Evolutionary conservation across 2,797 vertebrate genomes (phyloP).

Genomic region (Apodemus agrarius): DNA sequence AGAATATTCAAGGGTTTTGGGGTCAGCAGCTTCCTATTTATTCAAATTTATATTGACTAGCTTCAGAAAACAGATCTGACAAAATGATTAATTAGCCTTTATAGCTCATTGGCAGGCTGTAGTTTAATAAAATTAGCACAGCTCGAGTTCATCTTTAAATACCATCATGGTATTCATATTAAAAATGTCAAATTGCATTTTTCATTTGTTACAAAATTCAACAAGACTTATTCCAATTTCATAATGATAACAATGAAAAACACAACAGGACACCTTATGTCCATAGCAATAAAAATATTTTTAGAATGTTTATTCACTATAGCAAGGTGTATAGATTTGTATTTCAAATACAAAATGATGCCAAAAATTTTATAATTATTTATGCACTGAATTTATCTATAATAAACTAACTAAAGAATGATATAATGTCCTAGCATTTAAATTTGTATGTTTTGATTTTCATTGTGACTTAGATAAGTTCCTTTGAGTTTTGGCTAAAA

Average conservation of each 20-base stretch:
- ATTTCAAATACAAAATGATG: conserved; percentile 35
- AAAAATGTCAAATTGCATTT: conserved; percentile 86
- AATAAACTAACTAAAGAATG: not conserved
- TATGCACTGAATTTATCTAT: not conserved
- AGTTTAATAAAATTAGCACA: conserved; percentile 89
- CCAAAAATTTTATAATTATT: not conserved
- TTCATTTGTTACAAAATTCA: conserved; percentile 82
- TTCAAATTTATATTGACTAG: conserved; percentile 88
- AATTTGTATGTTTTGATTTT: not conserved
- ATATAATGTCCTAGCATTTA: not conserved
- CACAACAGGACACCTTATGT: not conserved
- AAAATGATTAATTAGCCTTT: conserved; percentile 89
- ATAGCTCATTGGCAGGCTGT: conserved; percentile 86
- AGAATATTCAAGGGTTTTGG: conserved; percentile 79
- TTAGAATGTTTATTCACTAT: not conserved
- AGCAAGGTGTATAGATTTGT: not conserved
- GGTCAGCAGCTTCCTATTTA: conserved; percentile 87
- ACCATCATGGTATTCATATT: conserved; percentile 85
- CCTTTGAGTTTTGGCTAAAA: not conserved
- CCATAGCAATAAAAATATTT: conserved; percentile 37
- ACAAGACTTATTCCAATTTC: conserved; percentile 82
- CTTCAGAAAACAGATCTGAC: conserved; percentile 87
- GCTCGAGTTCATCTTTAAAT: conserved; percentile 89
- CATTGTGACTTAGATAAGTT: not conserved
- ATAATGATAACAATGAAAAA: conserved; percentile 45